These are phyloP conservation scores for Amphimallon solstitiale DNA, from an alignment of 2,888 invertebrate species.

Conservation along the genomic window DNA sequence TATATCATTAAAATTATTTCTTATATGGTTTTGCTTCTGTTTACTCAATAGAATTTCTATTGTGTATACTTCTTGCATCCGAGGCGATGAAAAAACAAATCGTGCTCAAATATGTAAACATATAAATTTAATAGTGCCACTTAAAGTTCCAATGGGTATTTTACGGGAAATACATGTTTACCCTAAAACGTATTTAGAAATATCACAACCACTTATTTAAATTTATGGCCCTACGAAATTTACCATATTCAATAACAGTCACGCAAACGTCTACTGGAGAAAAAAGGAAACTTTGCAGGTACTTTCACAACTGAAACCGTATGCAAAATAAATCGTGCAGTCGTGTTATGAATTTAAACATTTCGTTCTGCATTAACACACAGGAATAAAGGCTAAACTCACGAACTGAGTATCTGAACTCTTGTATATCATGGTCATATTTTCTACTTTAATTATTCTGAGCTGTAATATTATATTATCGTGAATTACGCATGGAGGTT, in stretches of 20 bases:
- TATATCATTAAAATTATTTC: no score
- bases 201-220: constrained; percentile 31
- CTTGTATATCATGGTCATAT: no score
- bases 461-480: no score
- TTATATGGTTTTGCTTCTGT: no score
- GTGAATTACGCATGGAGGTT: no score
- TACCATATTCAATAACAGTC: constrained; percentile 30
- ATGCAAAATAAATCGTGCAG: constrained; percentile 31
- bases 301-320: constrained; percentile 16
- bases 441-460: no score
- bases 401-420: constrained; percentile 6
- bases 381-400: background rate
- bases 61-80: no score
- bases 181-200: constrained; percentile 16
- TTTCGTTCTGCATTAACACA: constrained; percentile 32
- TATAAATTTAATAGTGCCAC: no score
- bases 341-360: constrained; percentile 40
- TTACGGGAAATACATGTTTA: constrained; percentile 19
- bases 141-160: background rate
- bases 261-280: constrained; percentile 1
- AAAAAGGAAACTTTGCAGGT: background rate
- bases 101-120: no score
- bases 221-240: constrained; percentile 21
- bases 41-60: no score
- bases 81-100: no score